Conservation (phyloP, 1,140 invertebrate genomes). For the Belonocnema kinseyi region DNA sequence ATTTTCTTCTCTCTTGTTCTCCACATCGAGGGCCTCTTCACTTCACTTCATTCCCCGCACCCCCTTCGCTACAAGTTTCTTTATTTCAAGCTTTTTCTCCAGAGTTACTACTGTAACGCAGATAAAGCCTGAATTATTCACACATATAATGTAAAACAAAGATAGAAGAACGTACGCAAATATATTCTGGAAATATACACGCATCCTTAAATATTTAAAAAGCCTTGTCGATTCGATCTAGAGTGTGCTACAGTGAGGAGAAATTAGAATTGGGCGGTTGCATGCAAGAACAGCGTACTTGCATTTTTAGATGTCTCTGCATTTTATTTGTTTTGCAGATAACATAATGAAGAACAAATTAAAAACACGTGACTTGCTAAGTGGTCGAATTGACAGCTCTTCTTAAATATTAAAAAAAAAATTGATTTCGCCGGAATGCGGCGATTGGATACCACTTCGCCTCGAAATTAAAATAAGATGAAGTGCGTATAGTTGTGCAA, state of each 20-base stretch:
- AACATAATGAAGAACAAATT: too few species aligned
- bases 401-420: too few species aligned
- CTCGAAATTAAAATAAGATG: not conserved
- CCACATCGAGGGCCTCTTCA: slow-evolving; percentile 28
- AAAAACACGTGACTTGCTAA: too few species aligned
- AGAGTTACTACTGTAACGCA: slow-evolving; percentile 38
- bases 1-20: slow-evolving; percentile 35
- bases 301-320: too few species aligned
- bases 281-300: too few species aligned
- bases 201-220: not conserved
- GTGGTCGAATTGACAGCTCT: not conserved
- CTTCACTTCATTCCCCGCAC: not conserved
- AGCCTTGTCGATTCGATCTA: too few species aligned
- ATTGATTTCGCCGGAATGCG: too few species aligned
- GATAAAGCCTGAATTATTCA: slow-evolving; percentile 47
- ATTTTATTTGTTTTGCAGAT: too few species aligned
- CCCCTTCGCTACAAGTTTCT: not conserved
- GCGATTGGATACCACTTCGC: not conserved
- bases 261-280: too few species aligned
- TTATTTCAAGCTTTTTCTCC: not conserved
- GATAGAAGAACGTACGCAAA: slow-evolving; percentile 4
- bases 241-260: too few species aligned
- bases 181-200: not conserved
- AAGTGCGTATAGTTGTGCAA: too few species aligned
- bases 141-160: slow-evolving; percentile 45